Evolutionary conservation across 2,888 invertebrate species (phyloP).

Genomic region (Amphipyra tragopoginis): DNA sequence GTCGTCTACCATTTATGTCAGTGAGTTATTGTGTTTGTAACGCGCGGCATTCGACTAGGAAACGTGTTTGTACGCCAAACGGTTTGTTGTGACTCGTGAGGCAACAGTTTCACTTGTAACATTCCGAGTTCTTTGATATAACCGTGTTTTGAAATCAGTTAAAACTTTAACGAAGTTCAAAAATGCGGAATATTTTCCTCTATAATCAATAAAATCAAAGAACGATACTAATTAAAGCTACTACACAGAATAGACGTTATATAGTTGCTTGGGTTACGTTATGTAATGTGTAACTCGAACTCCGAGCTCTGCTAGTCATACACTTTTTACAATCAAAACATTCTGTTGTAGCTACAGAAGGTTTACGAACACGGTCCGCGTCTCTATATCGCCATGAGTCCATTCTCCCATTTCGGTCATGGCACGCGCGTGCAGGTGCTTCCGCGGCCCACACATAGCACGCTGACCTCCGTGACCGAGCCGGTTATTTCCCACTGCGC

Average conservation of each 20-base stretch:
- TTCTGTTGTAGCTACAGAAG: slow-evolving; percentile 21
- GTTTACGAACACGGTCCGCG: slow-evolving; percentile 26
- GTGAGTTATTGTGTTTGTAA: slow-evolving; percentile 60
- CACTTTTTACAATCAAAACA: slow-evolving; percentile 29
- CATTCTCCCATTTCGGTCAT: slow-evolving; percentile 56
- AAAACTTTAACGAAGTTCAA: slow-evolving; percentile 1
- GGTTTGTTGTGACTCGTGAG: slow-evolving; percentile 43
- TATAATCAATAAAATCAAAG: background rate
- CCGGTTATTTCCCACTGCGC: slow-evolving; percentile 55
- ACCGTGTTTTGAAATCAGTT: background rate
- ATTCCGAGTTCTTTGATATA: background rate
- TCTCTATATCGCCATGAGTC: slow-evolving; percentile 23
- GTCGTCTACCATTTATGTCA: slow-evolving; percentile 61
- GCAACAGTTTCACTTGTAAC: slow-evolving; percentile 25
- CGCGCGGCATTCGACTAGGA: slow-evolving; percentile 65
- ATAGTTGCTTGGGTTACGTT: slow-evolving; percentile 12
- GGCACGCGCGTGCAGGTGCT: slow-evolving; percentile 75
- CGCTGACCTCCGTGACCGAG: slow-evolving; percentile 65
- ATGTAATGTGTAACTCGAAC: slow-evolving; percentile 13
- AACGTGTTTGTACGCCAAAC: slow-evolving; percentile 59
- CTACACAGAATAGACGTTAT: background rate
- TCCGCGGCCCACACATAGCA: slow-evolving; percentile 69
- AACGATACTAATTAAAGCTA: slow-evolving; percentile 2
- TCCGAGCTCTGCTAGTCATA: slow-evolving; percentile 14
- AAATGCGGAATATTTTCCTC: background rate